These are phyloP conservation scores for Schizotus pectinicornis DNA, from an alignment of 2,888 invertebrate species.

Conservation along the genomic window DNA sequence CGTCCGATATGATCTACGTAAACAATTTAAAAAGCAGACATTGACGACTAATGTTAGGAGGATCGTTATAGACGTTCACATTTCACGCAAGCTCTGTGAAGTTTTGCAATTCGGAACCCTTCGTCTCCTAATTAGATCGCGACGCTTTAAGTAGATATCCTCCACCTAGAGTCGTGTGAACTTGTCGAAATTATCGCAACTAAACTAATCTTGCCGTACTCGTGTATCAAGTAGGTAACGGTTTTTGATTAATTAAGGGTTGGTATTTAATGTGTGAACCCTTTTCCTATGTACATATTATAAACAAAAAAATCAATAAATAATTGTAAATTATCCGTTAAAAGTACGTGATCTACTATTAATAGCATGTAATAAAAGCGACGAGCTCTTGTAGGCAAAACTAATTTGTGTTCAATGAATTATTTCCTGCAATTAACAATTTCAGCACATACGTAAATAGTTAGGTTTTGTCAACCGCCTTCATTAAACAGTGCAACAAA, in stretches of 20 bases:
- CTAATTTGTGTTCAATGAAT: constrained; percentile 24
- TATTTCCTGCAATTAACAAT: constrained; percentile 21
- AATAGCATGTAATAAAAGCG: constrained; percentile 22
- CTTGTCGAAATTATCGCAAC: constrained; percentile 10
- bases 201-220: constrained; percentile 11
- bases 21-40: constrained; percentile 29
- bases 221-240: neutral
- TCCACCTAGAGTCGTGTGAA: constrained; percentile 16
- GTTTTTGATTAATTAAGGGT: no score
- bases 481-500: constrained; percentile 6
- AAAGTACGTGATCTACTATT: constrained; percentile 21
- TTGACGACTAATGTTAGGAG: constrained; percentile 25
- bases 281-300: no score
- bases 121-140: constrained; percentile 28
- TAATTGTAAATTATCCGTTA: neutral
- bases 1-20: constrained; percentile 24
- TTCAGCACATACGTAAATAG: constrained; percentile 10
- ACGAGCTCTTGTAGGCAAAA: constrained; percentile 22
- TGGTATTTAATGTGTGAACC: no score
- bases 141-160: constrained; percentile 25
- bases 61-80: constrained; percentile 28
- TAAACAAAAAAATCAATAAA: no score
- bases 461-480: constrained; percentile 10
- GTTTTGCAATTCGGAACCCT: constrained; percentile 23
- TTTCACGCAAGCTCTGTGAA: constrained; percentile 29